Conservation (phyloP, 2,888 invertebrate genomes). For the Leucophenga montana region DNA sequence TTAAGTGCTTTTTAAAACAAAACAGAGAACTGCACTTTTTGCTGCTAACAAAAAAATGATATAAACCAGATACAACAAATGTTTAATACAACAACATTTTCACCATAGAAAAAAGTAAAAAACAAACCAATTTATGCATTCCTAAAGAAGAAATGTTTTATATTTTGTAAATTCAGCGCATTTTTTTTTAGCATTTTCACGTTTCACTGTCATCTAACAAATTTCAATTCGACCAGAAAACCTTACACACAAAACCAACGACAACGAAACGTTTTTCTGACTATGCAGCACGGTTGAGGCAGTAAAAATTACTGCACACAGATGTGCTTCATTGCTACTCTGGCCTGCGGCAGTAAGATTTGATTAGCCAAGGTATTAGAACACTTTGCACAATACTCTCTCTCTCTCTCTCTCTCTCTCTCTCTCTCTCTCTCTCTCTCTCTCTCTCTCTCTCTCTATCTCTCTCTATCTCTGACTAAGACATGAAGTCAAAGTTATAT, state of each 20-base stretch:
- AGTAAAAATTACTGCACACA: slow-evolving; percentile 67
- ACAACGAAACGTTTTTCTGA: slow-evolving; percentile 3
- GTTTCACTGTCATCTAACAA: slow-evolving; percentile 60
- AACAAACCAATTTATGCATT: neutral
- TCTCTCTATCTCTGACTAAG: too few species aligned
- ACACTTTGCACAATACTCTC: slow-evolving; percentile 29
- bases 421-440: too few species aligned
- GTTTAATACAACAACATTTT: too few species aligned
- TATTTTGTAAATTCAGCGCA: too few species aligned
- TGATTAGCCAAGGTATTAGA: slow-evolving; percentile 68
- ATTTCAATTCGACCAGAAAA: slow-evolving; percentile 66
- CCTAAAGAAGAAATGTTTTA: neutral
- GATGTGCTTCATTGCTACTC: slow-evolving; percentile 62
- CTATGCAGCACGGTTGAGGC: slow-evolving; percentile 48
- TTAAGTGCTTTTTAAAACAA: too few species aligned
- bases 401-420: too few species aligned
- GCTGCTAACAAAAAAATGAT: too few species aligned
- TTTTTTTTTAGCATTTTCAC: too few species aligned
- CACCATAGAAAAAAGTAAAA: too few species aligned
- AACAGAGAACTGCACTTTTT: too few species aligned
- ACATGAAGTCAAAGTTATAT: slow-evolving; percentile 17
- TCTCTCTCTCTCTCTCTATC: too few species aligned
- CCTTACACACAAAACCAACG: slow-evolving; percentile 54
- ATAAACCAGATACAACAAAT: too few species aligned
- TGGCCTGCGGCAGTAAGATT: slow-evolving; percentile 62